Percentiles rank a stretch among this genome's conserved stretches.
phyloP scores from a whole-genome alignment of 92 coral and sea anemone species.

The Metridium senile region DNA sequence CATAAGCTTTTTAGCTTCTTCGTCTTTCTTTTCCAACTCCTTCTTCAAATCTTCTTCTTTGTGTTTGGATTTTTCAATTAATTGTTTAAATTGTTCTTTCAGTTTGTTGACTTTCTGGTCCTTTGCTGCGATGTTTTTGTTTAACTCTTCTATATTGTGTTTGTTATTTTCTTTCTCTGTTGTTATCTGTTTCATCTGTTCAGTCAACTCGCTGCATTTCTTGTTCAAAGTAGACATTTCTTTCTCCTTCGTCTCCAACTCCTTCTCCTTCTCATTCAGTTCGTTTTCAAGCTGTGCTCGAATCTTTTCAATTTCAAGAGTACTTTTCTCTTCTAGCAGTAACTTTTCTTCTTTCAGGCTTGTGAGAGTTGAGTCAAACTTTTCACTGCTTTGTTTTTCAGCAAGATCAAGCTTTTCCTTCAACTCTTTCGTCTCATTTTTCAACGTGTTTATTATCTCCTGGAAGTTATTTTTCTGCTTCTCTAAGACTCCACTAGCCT shows the following conservation, averaged over 20 bases:
- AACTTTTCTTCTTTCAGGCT: conserved; percentile 41
- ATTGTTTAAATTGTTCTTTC: conserved; percentile 64
- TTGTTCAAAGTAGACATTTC: conserved; percentile 36
- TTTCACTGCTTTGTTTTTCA: conserved; percentile 41
- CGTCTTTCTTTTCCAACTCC: conserved; percentile 52
- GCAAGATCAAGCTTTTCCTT: conserved; percentile 57
- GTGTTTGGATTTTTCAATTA: conserved; percentile 49
- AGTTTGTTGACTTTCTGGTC: conserved; percentile 73
- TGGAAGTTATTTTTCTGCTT: conserved; percentile 43
- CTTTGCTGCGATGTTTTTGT: conserved; percentile 67
- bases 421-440: conserved; percentile 63
- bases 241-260: conserved; percentile 48
- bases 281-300: conserved; percentile 46
- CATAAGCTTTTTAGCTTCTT: conserved; percentile 47
- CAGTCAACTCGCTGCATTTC: conserved; percentile 35
- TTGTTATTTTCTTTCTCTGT: conserved; percentile 47
- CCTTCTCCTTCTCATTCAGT: conserved; percentile 58
- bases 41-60: conserved; percentile 54
- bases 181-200: conserved; percentile 43
- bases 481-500: conserved; percentile 29
- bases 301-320: conserved; percentile 31
- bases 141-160: conserved; percentile 67
- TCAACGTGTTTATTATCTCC: conserved; percentile 39
- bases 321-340: conserved; percentile 35
- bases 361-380: conserved; percentile 34